phyloP scores from a whole-genome alignment of 2,888 invertebrate genomes.

The Apocheima hispidaria region DNA sequence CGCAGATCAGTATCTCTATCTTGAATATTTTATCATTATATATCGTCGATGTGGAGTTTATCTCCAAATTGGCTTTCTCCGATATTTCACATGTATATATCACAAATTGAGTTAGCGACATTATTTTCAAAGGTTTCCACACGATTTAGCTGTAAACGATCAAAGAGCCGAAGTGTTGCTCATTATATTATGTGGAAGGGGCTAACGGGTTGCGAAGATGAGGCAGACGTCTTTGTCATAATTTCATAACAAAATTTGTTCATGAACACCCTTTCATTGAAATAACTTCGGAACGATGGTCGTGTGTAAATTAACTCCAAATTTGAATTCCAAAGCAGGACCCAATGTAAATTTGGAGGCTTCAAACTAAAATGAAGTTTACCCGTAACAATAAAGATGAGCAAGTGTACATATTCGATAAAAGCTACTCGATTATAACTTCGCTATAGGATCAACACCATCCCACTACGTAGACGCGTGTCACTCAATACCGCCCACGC shows the following conservation, averaged over 20 bases:
- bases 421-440: conserved; percentile 18
- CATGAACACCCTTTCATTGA: conserved; percentile 14
- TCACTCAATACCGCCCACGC: conserved; percentile 20
- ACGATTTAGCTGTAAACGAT: conserved; percentile 50
- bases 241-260: conserved; percentile 31
- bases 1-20: conserved; percentile 26
- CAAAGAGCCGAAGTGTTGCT: conserved; percentile 50
- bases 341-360: conserved; percentile 8
- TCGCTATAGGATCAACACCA: conserved; percentile 10
- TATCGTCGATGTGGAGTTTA: conserved; percentile 29
- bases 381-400: conserved; percentile 10
- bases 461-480: conserved; percentile 25
- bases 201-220: conserved; percentile 33
- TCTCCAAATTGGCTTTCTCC: conserved; percentile 32
- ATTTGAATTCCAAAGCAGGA: conserved; percentile 17
- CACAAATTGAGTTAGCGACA: conserved; percentile 19
- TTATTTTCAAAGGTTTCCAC: conserved; percentile 52
- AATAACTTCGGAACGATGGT: conserved; percentile 14
- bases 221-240: conserved; percentile 19
- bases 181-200: conserved; percentile 34
- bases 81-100: conserved; percentile 23
- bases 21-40: conserved; percentile 36
- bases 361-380: conserved; percentile 21
- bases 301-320: conserved; percentile 15
- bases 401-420: conserved; percentile 23